Base-by-base conservation (phyloP, 2,797 vertebrate genomes). In the Todus mexicanus region DNA sequence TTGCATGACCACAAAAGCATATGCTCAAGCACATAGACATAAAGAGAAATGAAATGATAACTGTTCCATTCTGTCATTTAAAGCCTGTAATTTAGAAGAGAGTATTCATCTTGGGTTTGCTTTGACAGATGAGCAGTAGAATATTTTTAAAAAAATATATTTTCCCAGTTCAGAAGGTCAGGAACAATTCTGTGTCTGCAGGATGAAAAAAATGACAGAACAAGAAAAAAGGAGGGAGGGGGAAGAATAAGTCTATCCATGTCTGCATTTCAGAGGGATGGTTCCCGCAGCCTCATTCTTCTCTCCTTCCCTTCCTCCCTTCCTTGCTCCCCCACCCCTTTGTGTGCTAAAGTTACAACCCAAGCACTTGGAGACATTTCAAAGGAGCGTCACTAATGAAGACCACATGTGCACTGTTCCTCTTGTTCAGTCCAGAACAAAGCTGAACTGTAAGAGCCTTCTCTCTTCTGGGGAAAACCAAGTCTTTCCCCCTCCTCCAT, bases 341-440 rank as follows among this genome's bases (percentile, higher is more conserved):
- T 95, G 90, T 95, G 85, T 51, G 76, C 94, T 96, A 92, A 81
- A 94, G 92, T 93, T 95, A 95, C 95, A 94, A 82, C 90, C 82
- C 87, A 92, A 95, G 80, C 80, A 81, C 86, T 93, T 93, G 94
- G 92, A 92, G 89, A 87, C 84, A 42, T 96, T 95, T 92, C 91
- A 95, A 96, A 96, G 76, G 75, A 94, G 79, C 53, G 68, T 93
- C 85, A 85, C 86, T 96, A 94, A 70, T 93, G 92, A 84, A 91
- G 79, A 89, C 95, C 94, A 95, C 81, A 87, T 96, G 89, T 95
- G 77, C 19, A 2, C 66, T 70, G 82, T 54, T 90, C 50, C 80
- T 84, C 92, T 90, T 43, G 27, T 66, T 77, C 54, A 75, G 56
- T 29, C 57, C 90, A 78, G 90, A 88, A 95, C 93, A 96, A 89